phyloP scores from a whole-genome alignment of 2,797 vertebrate genomes.

The Pantherophis alleghaniensis region DNA sequence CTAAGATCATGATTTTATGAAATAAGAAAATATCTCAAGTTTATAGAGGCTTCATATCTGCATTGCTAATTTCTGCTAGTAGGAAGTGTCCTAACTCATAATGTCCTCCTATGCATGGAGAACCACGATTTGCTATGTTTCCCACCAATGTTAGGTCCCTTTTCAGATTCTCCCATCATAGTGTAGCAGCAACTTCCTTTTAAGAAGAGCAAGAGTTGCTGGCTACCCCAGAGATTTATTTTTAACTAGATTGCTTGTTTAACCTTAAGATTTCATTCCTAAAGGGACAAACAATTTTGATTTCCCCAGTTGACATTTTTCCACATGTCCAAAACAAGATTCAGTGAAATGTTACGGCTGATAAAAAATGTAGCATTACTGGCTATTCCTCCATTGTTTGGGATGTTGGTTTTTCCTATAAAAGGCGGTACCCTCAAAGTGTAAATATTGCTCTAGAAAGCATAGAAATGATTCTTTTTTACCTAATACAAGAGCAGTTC shows the following conservation, averaged over 20 bases:
- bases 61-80: neutral
- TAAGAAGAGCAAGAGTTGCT: slow-evolving; percentile 62
- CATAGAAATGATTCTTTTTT: neutral
- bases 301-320: slow-evolving; percentile 53
- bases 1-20: neutral
- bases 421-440: neutral
- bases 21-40: neutral
- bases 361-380: neutral
- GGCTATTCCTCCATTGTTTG: slow-evolving; percentile 13
- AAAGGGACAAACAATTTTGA: slow-evolving; percentile 42
- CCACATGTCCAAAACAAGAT: slow-evolving; percentile 13
- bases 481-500: slow-evolving; percentile 10
- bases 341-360: slow-evolving; percentile 34
- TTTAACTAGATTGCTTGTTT: slow-evolving; percentile 61
- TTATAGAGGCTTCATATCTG: neutral
- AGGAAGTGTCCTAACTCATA: slow-evolving; percentile 49
- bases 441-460: slow-evolving; percentile 24
- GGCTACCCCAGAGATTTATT: slow-evolving; percentile 61
- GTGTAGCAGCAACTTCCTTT: slow-evolving; percentile 64
- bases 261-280: slow-evolving; percentile 62
- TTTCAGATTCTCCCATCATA: slow-evolving; percentile 61
- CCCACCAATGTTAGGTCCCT: slow-evolving; percentile 61
- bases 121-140: slow-evolving; percentile 66
- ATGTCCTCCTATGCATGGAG: slow-evolving; percentile 65
- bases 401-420: slow-evolving; percentile 27